These are phyloP conservation scores for Tridacna crocea DNA, from an alignment of 2,888 invertebrate species.

Conservation along the genomic window DNA sequence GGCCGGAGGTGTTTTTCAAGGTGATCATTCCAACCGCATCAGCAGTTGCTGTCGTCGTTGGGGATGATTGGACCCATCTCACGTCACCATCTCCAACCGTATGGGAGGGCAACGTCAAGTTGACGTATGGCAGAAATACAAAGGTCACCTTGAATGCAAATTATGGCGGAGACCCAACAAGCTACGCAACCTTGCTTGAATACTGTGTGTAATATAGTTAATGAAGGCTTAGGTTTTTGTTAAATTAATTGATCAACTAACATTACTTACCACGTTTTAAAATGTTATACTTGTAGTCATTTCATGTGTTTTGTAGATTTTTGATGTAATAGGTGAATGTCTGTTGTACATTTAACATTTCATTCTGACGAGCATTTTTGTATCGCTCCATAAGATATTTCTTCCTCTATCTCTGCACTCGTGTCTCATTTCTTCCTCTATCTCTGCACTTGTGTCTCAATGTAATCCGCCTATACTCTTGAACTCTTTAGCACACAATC, in stretches of 20 bases:
- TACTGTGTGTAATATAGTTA: constrained; percentile 65
- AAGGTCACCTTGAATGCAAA: constrained; percentile 83
- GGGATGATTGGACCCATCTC: constrained; percentile 83
- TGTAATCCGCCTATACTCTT: too few species aligned
- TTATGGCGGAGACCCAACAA: constrained; percentile 81
- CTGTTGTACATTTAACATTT: too few species aligned
- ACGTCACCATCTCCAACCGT: constrained; percentile 70
- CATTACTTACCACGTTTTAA: too few species aligned
- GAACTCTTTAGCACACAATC: too few species aligned
- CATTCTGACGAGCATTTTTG: too few species aligned
- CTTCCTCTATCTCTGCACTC: too few species aligned
- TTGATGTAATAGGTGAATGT: too few species aligned
- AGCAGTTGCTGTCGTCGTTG: constrained; percentile 83
- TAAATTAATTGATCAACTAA: background rate
- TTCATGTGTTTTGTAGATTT: too few species aligned
- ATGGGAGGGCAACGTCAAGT: constrained; percentile 81
- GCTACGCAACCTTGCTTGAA: constrained; percentile 83
- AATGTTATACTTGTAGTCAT: too few species aligned
- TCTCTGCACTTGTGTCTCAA: too few species aligned
- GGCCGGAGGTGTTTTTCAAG: constrained; percentile 75
- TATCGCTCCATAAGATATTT: too few species aligned
- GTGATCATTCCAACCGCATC: constrained; percentile 81
- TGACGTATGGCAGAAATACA: constrained; percentile 73
- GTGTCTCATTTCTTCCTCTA: too few species aligned
- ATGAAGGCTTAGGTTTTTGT: constrained; percentile 22